Base-by-base conservation (phyloP, 2,888 invertebrate species). In the Spisula solida region DNA sequence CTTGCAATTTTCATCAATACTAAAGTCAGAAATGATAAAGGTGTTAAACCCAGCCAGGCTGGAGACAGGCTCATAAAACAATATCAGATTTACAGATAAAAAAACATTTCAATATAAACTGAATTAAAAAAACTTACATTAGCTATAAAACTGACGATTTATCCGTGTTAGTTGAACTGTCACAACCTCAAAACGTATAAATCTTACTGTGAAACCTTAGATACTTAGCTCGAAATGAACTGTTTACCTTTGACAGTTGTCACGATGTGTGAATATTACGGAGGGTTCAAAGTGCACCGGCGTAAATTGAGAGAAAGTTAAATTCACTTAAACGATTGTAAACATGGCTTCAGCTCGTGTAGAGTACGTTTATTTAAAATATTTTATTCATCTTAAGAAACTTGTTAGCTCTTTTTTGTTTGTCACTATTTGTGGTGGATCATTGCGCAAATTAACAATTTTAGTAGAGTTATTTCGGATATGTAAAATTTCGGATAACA, bases 291-390 rank as follows among this genome's bases (percentile, higher is more conserved):
- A 75, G 75, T 75, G 29, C 31, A 16, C 1, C 75, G 12, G 16
- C 16, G 16, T 34, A 14, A 12, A 16, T 31, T 34, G 0, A n/a
- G 31, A 75, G 34, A 18, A 70, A 29, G 31, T 70, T 60, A 10
- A 70, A 31, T 70, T 70, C 6, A 60, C 14, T 60, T n/a, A 60
- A 60, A 0, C n/a, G 60, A 25, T 12, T 10, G n/a, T 25, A 5
- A 75, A 34, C 31, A 75, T 75, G 75, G 75, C 75, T 4, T 75
- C 75, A 75, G 75, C 75, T 29, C 75, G 75, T 14, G 75, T 75
- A 31, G 29, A 18, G 75, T 75, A 75, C 16, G 75, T 75, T 18
- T 18, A 75, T 75, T 16, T 31, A 16, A 75, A 6, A 34, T 18
- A 75, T 75, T 75, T 75, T 34, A 31, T 34, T 75, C 16, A 34